A percentile compares a stretch with the other conserved stretches of the same genome.
Conservation (phyloP, 2,888 invertebrate species). For the Sphecodes monilicornis region DNA sequence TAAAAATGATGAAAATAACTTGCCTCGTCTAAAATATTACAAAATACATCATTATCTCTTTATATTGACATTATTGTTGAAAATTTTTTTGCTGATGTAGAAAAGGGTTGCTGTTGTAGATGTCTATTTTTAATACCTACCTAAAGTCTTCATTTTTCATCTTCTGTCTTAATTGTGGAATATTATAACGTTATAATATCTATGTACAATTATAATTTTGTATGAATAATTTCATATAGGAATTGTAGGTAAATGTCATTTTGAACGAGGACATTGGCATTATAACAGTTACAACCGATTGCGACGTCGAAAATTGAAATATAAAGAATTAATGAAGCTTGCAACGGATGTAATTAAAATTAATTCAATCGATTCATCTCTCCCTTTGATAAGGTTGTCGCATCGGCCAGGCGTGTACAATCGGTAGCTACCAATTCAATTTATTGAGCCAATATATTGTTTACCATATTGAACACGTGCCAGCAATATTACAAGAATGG, state of each 20-base stretch:
- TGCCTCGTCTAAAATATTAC: no score
- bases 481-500: neutral
- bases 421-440: neutral
- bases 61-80: no score
- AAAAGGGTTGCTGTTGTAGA: no score
- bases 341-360: neutral
- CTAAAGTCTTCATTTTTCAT: no score
- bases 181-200: no score
- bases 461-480: conserved; percentile 3
- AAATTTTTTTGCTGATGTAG: no score
- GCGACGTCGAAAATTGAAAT: neutral
- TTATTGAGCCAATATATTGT: conserved; percentile 7
- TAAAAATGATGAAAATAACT: no score
- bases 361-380: neutral
- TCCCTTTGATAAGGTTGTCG: neutral
- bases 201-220: neutral
- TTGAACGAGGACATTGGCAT: neutral
- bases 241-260: neutral
- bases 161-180: no score
- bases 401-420: neutral
- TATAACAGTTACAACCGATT: neutral
- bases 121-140: no score
- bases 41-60: no score
- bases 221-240: neutral
- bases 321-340: neutral